Base-by-base conservation (phyloP, 1,140 invertebrate species). In the Pinna nobilis region DNA sequence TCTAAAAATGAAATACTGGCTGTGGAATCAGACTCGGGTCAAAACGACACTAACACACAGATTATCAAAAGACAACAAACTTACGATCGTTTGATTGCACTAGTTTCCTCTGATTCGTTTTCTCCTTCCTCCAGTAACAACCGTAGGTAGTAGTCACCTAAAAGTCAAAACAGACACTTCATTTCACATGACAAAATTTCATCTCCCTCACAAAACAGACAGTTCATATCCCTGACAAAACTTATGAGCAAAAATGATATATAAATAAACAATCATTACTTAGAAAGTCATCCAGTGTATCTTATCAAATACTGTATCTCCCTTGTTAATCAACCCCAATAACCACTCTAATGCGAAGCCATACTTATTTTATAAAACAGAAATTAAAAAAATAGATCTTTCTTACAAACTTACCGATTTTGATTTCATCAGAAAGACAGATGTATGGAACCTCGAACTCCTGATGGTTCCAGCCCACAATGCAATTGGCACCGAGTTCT, bases 381-480 rank as follows among this genome's bases (percentile, higher is more conserved):
- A n/a, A n/a, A n/a, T n/a, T n/a, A n/a, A n/a, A n/a, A n/a, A n/a
- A n/a, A n/a, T 25, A 51, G 11, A 4, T 18, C n/a, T 51, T 51
- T 25, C 2, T 11, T 51, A 51, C 28, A 9, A 39, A 60, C 72
- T 70, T 70, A 86, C 88, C 98, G 85, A 99, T 98, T 91, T 96
- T 96, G 39, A 99, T 96, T 91, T 99, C 98, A 83, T 99, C 97
- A 69, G 94, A 93, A 47, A 99, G 91, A 86, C 96, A 97, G 81
- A 94, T 92, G 90, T 99, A 99, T 74, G 93, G 92, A 1, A 91
- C 86, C 91, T 98, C 96, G 87, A 99, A 97, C 90, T 99, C 98
- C 57, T 94, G 92, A 90, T 99, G 96, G 91, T 99, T 99, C 98
- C 98, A 99, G 0, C 87, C 85, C n/a, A 89, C 84, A 7, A 86